phyloP scores from a whole-genome alignment of 2,113 vertebrate species.

The Gymnogyps californianus region DNA sequence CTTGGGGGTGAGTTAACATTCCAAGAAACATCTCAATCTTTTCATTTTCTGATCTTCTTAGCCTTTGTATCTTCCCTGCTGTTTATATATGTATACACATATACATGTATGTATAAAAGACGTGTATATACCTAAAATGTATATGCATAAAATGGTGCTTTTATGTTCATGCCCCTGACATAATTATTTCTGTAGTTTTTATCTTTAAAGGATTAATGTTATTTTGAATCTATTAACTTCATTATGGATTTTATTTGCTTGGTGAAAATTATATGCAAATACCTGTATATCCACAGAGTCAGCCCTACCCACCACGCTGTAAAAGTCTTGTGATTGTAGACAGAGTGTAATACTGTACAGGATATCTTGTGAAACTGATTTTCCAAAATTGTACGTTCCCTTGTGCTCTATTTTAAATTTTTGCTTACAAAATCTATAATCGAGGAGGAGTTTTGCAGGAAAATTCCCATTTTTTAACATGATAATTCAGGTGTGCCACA shows the following conservation, averaged over 20 bases:
- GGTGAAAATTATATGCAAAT: neutral
- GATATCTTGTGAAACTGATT: neutral
- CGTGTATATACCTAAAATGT: neutral
- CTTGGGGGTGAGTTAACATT: neutral
- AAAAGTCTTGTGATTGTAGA: neutral
- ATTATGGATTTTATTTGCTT: neutral
- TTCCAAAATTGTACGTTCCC: neutral
- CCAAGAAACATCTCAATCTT: neutral
- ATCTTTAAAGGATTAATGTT: neutral
- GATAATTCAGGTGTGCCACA: neutral
- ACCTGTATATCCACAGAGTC: neutral
- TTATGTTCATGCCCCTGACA: neutral
- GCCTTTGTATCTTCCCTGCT: neutral
- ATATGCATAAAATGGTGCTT: neutral
- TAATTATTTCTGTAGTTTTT: neutral
- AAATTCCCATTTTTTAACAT: neutral
- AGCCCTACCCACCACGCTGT: fast-evolving
- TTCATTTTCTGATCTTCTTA: neutral
- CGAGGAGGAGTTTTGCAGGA: neutral
- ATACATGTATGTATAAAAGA: neutral
- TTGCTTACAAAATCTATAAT: neutral
- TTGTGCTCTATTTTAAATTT: neutral
- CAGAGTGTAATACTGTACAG: neutral
- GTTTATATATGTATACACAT: neutral
- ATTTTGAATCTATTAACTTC: neutral